Conservation (phyloP, 2,797 vertebrate species). For the Cryptoprocta ferox region DNA sequence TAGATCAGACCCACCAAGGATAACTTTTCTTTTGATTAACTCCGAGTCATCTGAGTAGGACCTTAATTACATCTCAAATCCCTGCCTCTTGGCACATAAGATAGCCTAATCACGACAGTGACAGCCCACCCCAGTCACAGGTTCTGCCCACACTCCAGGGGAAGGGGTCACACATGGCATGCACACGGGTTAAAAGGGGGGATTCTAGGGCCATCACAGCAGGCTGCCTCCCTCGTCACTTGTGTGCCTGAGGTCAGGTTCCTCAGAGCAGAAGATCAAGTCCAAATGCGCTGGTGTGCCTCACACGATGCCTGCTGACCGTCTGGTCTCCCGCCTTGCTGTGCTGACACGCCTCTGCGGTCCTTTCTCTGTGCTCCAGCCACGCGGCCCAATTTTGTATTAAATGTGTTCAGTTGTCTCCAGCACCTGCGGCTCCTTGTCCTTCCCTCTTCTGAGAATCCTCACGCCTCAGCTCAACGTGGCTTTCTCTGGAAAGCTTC, state of each 20-base stretch:
- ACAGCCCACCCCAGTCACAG: not conserved
- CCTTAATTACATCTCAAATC: not conserved
- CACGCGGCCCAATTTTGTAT: not conserved
- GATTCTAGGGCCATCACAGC: accelerated
- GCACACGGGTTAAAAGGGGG: too few relatives aligned
- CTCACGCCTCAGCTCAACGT: not conserved
- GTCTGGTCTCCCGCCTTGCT: too few relatives aligned
- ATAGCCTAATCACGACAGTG: not conserved
- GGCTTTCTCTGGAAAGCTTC: not conserved
- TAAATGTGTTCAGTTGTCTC: not conserved
- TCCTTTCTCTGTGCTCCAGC: not conserved
- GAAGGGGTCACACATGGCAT: accelerated
- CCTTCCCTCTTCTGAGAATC: not conserved
- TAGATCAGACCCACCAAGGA: not conserved
- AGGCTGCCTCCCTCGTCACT: not conserved
- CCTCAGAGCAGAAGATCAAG: not conserved
- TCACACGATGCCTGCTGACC: accelerated
- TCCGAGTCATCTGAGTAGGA: not conserved
- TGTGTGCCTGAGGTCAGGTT: not conserved
- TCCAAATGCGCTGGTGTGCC: accelerated
- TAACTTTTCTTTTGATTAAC: not conserved
- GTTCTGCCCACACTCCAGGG: not conserved
- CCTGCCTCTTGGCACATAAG: not conserved
- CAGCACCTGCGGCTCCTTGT: not conserved
- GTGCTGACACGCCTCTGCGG: accelerated